Percentiles rank a stretch among this genome's conserved stretches.
Conservation (phyloP, 2,113 vertebrate species). For the Tragelaphus buxtoni region DNA sequence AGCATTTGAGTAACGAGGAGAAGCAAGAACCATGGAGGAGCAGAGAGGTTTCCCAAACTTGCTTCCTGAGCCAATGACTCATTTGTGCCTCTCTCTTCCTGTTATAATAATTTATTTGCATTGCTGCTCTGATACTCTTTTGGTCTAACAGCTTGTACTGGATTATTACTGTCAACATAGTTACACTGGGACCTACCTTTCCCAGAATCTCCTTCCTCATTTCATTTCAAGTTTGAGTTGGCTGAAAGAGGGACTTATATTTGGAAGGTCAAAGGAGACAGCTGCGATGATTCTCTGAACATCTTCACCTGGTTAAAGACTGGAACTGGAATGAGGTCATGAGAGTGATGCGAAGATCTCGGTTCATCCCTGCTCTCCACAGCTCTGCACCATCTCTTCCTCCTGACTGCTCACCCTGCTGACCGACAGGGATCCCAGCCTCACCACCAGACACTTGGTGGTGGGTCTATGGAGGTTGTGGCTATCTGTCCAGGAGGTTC, state of each 20-base stretch:
- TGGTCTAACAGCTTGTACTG: not conserved
- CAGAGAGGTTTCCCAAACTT: not conserved
- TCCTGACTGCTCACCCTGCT: not conserved
- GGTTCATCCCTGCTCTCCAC: not conserved
- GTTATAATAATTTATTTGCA: not conserved
- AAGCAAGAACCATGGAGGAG: not conserved
- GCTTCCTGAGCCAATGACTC: rapidly evolving
- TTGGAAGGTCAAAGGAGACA: not conserved
- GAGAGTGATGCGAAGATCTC: not conserved
- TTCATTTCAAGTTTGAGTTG: not conserved
- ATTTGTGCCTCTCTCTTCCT: not conserved
- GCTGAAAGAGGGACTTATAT: not conserved
- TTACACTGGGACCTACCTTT: not conserved
- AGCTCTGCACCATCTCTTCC: not conserved
- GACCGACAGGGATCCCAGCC: not conserved
- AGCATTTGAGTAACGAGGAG: not conserved
- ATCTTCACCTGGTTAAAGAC: not conserved
- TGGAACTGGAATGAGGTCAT: not conserved
- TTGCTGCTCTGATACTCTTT: too few species aligned
- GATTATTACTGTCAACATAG: not conserved
- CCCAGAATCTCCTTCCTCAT: not conserved
- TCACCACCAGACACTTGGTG: not conserved
- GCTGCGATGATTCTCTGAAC: not conserved
- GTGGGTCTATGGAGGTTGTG: not conserved
- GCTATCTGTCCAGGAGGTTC: not conserved